Evolutionary conservation across 2,888 invertebrate species (phyloP).

Genomic region (Cantharis lateralis): DNA sequence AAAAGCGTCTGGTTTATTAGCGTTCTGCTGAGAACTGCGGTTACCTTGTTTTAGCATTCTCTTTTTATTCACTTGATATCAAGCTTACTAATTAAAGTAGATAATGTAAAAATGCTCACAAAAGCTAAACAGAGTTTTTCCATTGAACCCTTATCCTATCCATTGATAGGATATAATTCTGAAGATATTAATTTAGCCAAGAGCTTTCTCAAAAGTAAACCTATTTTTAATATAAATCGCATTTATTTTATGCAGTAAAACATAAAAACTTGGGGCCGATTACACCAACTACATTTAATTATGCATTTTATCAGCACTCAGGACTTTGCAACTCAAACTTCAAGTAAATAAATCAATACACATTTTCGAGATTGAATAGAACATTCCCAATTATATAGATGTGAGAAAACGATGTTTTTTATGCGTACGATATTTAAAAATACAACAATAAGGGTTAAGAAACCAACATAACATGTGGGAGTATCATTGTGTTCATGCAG

Average conservation of each 20-base stretch:
- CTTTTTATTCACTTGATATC: background rate
- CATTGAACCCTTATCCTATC: background rate
- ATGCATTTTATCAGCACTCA: no score
- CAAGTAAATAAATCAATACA: no score
- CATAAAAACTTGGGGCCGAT: no score
- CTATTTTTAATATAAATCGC: background rate
- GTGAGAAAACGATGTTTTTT: no score
- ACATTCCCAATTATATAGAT: no score
- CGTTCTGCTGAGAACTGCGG: background rate
- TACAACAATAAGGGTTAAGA: no score
- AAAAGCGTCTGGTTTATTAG: conserved; percentile 10
- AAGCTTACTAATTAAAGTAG: conserved; percentile 3
- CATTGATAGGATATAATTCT: background rate
- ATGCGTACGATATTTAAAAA: no score
- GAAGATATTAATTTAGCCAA: background rate
- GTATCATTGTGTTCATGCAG: no score
- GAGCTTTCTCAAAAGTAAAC: background rate
- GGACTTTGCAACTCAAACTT: no score
- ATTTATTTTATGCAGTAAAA: background rate
- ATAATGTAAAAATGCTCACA: conserved; percentile 2
- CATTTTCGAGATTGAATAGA: no score
- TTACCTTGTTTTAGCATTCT: conserved; percentile 5
- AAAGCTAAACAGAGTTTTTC: background rate
- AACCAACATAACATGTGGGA: no score
- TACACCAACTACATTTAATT: no score